Conservation (phyloP, 2,888 invertebrate species). For the Ornithoptera priamus region DNA sequence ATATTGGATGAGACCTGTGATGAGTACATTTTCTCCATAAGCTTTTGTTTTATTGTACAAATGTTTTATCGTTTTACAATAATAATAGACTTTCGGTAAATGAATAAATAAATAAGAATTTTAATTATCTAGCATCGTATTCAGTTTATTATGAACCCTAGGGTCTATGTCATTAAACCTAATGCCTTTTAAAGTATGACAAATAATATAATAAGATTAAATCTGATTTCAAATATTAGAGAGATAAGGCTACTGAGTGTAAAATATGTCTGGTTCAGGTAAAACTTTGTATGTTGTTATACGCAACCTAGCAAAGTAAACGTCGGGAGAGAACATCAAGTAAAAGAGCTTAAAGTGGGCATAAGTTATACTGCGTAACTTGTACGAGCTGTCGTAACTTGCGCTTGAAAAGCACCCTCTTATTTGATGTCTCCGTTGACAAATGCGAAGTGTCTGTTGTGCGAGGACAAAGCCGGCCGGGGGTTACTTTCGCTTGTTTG, state of each 20-base stretch:
- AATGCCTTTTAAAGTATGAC: no score
- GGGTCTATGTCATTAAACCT: no score
- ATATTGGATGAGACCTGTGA: no score
- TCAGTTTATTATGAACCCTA: no score
- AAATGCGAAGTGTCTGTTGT: slow-evolving; percentile 58
- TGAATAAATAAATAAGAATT: no score
- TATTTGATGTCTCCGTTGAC: slow-evolving; percentile 61
- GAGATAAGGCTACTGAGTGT: not conserved
- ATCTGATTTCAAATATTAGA: no score
- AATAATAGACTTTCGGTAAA: no score
- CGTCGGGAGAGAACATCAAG: not conserved
- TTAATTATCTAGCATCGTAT: no score
- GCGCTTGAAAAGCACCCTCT: slow-evolving; percentile 53
- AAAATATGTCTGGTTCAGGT: not conserved
- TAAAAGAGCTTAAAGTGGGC: slow-evolving; percentile 35
- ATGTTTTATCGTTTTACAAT: no score
- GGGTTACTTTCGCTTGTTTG: slow-evolving; percentile 32
- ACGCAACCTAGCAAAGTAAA: not conserved
- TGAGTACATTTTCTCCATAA: no score
- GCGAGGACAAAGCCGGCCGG: slow-evolving; percentile 33
- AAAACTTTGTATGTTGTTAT: not conserved
- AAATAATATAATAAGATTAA: no score
- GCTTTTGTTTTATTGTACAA: no score
- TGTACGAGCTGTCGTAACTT: slow-evolving; percentile 34
- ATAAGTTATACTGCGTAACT: slow-evolving; percentile 40